Conservation (phyloP, 2,888 invertebrate species). For the Ethmia dodecea region DNA sequence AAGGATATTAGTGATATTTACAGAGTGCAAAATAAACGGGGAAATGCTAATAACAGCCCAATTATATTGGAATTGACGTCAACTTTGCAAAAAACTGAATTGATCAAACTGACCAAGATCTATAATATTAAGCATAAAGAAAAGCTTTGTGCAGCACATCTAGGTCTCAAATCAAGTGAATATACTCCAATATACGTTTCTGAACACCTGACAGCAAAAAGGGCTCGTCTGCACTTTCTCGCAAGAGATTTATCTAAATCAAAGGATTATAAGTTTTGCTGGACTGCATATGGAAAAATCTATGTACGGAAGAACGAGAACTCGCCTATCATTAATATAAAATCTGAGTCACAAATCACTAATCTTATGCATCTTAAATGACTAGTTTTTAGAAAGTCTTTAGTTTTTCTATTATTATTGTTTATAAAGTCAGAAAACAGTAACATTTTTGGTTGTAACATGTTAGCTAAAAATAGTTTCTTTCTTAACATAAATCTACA, state of each 20-base stretch:
- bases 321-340: constrained; percentile 9
- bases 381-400: constrained; percentile 1
- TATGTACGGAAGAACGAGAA: constrained; percentile 10
- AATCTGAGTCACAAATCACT: constrained; percentile 1
- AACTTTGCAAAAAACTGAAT: background rate
- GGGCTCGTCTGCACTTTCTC: constrained; percentile 6
- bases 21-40: background rate
- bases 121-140: background rate
- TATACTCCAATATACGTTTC: constrained; percentile 5
- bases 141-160: background rate
- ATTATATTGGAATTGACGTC: background rate
- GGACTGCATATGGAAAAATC: constrained; percentile 12
- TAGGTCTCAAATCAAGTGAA: background rate
- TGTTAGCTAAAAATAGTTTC: background rate
- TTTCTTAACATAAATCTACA: background rate
- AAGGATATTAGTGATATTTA: background rate
- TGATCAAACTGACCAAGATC: background rate
- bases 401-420: background rate
- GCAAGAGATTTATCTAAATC: constrained; percentile 7
- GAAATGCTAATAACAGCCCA: background rate
- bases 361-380: constrained; percentile 1
- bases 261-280: constrained; percentile 8
- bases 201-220: constrained; percentile 9
- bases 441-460: background rate
- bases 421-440: no score